Conservation (phyloP, 2,888 invertebrate genomes). For the Esperia sulphurella region DNA sequence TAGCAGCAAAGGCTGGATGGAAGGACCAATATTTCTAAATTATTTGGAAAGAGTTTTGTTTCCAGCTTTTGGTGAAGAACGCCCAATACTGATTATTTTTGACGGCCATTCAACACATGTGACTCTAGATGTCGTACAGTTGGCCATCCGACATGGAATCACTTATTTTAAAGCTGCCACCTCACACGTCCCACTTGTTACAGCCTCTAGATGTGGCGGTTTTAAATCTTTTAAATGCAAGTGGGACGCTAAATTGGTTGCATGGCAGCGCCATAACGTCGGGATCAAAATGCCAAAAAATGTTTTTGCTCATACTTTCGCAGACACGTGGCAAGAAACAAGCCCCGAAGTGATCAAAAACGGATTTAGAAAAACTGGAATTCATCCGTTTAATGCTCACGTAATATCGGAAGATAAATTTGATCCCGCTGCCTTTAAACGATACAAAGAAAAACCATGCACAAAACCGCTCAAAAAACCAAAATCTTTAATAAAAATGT, state of each 20-base stretch:
- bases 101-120: constrained; percentile 35
- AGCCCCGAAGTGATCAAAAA: constrained; percentile 13
- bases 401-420: constrained; percentile 7
- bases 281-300: constrained; percentile 19
- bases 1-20: constrained; percentile 36
- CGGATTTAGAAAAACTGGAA: constrained; percentile 21
- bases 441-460: constrained; percentile 2
- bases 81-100: constrained; percentile 30
- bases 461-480: neutral
- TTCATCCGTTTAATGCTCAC: constrained; percentile 13
- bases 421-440: constrained; percentile 7
- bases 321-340: constrained; percentile 13
- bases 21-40: constrained; percentile 30
- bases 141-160: constrained; percentile 14
- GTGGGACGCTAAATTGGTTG: constrained; percentile 21
- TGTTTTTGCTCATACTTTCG: constrained; percentile 7
- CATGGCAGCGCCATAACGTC: constrained; percentile 21
- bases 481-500: constrained; percentile 6
- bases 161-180: constrained; percentile 31
- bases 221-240: constrained; percentile 25
- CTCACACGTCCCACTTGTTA: constrained; percentile 29
- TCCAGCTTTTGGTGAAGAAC: constrained; percentile 23
- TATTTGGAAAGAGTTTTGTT: constrained; percentile 31
- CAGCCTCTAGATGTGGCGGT: constrained; percentile 31
- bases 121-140: constrained; percentile 8